phyloP scores from a whole-genome alignment of 2,888 invertebrate species.

The Stenichneumon culpator region DNA sequence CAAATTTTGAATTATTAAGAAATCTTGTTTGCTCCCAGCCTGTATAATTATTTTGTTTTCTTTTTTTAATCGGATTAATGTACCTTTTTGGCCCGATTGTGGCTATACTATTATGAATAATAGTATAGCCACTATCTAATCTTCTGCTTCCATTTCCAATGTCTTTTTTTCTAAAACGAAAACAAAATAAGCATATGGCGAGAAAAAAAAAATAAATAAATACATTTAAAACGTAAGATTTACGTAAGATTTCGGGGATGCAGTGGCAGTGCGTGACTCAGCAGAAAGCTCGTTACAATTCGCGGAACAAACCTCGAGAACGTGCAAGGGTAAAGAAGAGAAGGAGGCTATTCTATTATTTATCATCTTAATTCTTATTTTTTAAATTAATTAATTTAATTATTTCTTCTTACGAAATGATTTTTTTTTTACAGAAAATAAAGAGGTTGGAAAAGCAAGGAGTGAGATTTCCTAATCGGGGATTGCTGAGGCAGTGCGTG shows the following conservation, averaged over 20 bases:
- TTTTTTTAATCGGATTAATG: background rate
- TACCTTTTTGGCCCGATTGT: too few species aligned
- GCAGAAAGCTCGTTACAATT: too few species aligned
- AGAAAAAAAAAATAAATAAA: background rate
- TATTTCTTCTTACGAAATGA: background rate
- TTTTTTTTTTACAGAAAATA: background rate
- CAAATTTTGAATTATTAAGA: background rate
- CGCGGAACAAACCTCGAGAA: too few species aligned
- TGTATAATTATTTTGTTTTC: background rate
- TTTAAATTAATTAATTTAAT: background rate
- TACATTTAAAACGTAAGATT: background rate
- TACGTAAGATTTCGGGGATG: too few species aligned
- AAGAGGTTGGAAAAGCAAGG: slow-evolving; percentile 4
- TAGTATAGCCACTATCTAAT: too few species aligned
- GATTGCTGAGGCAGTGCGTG: slow-evolving; percentile 53
- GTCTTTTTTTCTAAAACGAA: background rate
- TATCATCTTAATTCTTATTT: too few species aligned
- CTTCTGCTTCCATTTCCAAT: background rate
- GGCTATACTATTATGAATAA: too few species aligned
- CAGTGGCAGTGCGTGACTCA: too few species aligned
- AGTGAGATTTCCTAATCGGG: slow-evolving; percentile 57
- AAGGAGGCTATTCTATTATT: too few species aligned
- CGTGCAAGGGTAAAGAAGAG: too few species aligned
- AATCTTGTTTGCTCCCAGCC: background rate
- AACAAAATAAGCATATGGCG: slow-evolving; percentile 3